Percentiles rank a stretch among this genome's conserved stretches.
phyloP scores from a whole-genome alignment of 2,797 vertebrate species.

The Bufotes viridis region DNA sequence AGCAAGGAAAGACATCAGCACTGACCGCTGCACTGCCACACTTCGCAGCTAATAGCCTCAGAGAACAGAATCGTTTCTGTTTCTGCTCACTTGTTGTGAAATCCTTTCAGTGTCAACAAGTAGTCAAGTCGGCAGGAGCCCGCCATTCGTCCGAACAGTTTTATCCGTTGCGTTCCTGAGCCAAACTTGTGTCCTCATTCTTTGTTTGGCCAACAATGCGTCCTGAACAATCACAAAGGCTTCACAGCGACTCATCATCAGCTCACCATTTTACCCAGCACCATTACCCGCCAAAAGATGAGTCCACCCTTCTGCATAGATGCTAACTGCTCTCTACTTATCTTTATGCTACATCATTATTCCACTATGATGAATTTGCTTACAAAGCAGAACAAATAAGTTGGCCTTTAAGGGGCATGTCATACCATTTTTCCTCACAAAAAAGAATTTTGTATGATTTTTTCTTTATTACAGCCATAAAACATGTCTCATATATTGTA shows the following conservation, averaged over 20 bases:
- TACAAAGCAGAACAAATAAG: neutral
- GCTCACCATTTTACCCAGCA: conserved; percentile 74
- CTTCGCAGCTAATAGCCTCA: conserved; percentile 86
- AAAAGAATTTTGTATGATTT: neutral
- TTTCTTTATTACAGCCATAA: neutral
- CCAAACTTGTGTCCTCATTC: conserved; percentile 86
- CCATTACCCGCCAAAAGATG: conserved; percentile 77
- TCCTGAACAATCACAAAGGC: conserved; percentile 98
- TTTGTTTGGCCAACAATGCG: conserved; percentile 89
- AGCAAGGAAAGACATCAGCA: conserved; percentile 77
- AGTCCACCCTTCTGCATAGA: conserved; percentile 67
- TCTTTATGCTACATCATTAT: conserved; percentile 31
- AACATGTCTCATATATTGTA: neutral
- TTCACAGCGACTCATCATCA: conserved; percentile 99
- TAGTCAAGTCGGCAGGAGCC: conserved; percentile 82
- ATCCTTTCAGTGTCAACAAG: conserved; percentile 82
- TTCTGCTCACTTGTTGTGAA: conserved; percentile 88
- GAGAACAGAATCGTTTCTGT: conserved; percentile 83
- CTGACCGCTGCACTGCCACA: conserved; percentile 87
- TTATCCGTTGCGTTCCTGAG: conserved; percentile 95
- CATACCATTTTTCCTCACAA: neutral
- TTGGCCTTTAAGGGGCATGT: neutral
- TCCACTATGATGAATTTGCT: conserved; percentile 4
- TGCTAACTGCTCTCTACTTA: conserved; percentile 6
- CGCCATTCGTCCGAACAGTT: conserved; percentile 83